Evolutionary conservation across 2,888 invertebrate species (phyloP).

Genomic region (Sarcophaga caerulescens): DNA sequence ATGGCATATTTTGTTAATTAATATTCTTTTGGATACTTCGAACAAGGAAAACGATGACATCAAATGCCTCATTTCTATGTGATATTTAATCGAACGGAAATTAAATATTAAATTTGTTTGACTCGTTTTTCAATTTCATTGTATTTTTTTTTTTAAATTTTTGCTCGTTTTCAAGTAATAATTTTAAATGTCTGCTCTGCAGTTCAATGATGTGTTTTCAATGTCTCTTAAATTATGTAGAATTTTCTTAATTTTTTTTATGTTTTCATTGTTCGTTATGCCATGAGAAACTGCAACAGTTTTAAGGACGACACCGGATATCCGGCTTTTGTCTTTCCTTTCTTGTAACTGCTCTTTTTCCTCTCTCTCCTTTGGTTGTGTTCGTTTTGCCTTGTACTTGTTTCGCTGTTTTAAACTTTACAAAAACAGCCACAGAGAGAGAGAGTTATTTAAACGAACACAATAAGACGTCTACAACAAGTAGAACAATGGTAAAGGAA

Average conservation of each 20-base stretch:
- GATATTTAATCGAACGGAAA: constrained; percentile 3
- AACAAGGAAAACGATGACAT: too few relatives aligned
- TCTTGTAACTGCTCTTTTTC: background rate
- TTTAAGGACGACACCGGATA: constrained; percentile 65
- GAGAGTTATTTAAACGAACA: constrained; percentile 51
- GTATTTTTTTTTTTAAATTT: too few relatives aligned
- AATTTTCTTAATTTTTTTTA: constrained; percentile 34
- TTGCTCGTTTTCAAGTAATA: constrained; percentile 8
- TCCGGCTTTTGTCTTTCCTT: constrained; percentile 62
- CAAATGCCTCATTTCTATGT: too few relatives aligned
- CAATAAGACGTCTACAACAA: constrained; percentile 2
- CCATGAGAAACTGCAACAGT: constrained; percentile 53
- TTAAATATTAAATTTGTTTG: constrained; percentile 28
- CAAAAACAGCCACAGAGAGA: constrained; percentile 52
- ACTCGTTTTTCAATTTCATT: background rate
- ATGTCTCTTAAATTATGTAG: constrained; percentile 60
- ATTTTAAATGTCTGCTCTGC: constrained; percentile 43
- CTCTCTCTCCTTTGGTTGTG: background rate
- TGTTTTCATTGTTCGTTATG: constrained; percentile 40
- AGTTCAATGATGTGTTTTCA: constrained; percentile 29
- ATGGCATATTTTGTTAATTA: too few relatives aligned
- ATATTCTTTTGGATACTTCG: too few relatives aligned
- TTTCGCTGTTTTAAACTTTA: constrained; percentile 52
- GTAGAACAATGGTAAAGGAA: constrained; percentile 26
- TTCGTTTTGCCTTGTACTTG: constrained; percentile 40